phyloP scores from a whole-genome alignment of 2,888 invertebrate species.

The Zonitis immaculata region DNA sequence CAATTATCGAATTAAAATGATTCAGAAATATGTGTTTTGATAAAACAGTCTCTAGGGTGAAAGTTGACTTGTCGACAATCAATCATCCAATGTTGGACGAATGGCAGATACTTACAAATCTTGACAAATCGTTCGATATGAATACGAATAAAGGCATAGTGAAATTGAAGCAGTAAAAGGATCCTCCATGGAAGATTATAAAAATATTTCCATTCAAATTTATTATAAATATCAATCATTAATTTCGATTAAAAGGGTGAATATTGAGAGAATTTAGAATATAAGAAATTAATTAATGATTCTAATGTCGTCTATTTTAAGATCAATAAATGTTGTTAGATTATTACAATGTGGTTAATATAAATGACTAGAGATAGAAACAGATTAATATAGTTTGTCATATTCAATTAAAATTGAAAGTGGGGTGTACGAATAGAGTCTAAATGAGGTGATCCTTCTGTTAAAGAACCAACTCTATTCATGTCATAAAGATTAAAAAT shows the following conservation, averaged over 20 bases:
- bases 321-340: constrained; percentile 27
- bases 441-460: constrained; percentile 46
- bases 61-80: constrained; percentile 43
- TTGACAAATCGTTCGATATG: constrained; percentile 49
- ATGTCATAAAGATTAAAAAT: constrained; percentile 48
- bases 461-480: constrained; percentile 45
- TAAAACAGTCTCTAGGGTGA: constrained; percentile 42
- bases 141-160: constrained; percentile 33
- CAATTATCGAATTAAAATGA: constrained; percentile 42
- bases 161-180: constrained; percentile 21
- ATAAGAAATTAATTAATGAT: no score
- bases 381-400: constrained; percentile 48
- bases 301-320: no score
- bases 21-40: constrained; percentile 44
- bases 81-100: constrained; percentile 43
- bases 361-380: constrained; percentile 38
- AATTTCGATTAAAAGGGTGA: neutral
- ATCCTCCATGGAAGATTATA: constrained; percentile 15
- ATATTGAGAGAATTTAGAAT: neutral
- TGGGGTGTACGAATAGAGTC: constrained; percentile 33
- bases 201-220: constrained; percentile 12
- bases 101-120: constrained; percentile 45
- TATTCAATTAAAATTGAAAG: constrained; percentile 47
- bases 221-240: constrained; percentile 13
- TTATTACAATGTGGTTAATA: constrained; percentile 35